phyloP scores from a whole-genome alignment of 2,888 invertebrate genomes.

The Ferdinandea cuprea region DNA sequence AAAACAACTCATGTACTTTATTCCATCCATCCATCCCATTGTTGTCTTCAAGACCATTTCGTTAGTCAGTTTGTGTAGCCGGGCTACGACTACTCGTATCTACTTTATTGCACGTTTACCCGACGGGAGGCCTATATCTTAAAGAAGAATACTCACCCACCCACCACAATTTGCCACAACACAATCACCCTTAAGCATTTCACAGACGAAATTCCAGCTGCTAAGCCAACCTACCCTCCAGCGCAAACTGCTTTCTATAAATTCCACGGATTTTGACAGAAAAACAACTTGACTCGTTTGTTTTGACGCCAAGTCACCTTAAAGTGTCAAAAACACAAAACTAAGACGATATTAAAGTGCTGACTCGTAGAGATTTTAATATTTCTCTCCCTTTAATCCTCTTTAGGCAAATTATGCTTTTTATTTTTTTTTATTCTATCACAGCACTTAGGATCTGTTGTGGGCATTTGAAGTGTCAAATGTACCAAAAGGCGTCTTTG shows the following conservation, averaged over 20 bases:
- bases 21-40: background rate
- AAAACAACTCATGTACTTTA: background rate
- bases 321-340: constrained; percentile 17
- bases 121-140: constrained; percentile 9
- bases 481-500: constrained; percentile 18
- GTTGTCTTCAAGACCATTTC: background rate
- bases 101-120: constrained; percentile 27
- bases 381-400: background rate
- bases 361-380: constrained; percentile 22
- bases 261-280: constrained; percentile 3
- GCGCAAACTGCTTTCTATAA: background rate
- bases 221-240: background rate
- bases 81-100: background rate
- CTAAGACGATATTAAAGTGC: background rate
- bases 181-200: constrained; percentile 12
- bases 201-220: background rate
- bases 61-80: background rate
- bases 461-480: constrained; percentile 38
- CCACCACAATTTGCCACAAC: background rate
- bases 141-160: no score
- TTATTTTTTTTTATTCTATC: no score
- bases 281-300: constrained; percentile 16
- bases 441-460: no score
- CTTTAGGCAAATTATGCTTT: constrained; percentile 16
- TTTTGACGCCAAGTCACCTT: constrained; percentile 14